phyloP scores from a whole-genome alignment of 2,113 vertebrate genomes.

The Rhodinocichla rosea region DNA sequence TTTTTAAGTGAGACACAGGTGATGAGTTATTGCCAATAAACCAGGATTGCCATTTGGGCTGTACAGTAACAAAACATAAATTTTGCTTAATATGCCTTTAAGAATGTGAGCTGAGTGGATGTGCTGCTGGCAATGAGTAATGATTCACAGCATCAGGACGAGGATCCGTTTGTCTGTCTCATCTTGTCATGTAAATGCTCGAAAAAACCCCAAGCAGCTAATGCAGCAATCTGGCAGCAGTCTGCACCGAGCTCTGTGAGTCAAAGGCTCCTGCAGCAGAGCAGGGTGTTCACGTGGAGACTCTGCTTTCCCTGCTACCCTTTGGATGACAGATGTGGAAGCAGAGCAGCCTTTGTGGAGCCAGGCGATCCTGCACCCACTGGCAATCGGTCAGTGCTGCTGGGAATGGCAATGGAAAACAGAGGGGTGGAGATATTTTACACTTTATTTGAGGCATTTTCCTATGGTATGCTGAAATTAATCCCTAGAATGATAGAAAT shows the following conservation, averaged over 20 bases:
- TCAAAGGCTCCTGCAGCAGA: neutral
- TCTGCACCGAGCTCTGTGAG: neutral
- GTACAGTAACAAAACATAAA: conserved; percentile 5
- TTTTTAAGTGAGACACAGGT: neutral
- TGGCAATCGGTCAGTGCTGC: neutral
- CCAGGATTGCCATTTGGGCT: neutral
- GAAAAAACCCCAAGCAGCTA: neutral
- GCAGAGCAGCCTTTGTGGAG: neutral
- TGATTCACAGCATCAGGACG: neutral
- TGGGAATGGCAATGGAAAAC: neutral
- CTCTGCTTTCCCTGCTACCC: neutral
- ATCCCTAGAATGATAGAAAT: neutral
- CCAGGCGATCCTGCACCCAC: neutral
- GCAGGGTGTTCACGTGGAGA: neutral
- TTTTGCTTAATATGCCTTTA: conserved; percentile 11
- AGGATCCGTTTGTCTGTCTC: conserved; percentile 44
- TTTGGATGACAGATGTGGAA: neutral
- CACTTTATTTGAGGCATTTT: neutral
- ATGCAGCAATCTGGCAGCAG: neutral
- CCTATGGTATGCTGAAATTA: neutral
- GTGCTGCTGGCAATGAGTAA: neutral
- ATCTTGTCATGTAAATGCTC: neutral
- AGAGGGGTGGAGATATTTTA: neutral
- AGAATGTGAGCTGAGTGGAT: neutral
- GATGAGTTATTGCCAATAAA: neutral